phyloP scores from a whole-genome alignment of 2,888 invertebrate species.

The Metacarcinus magister region DNA sequence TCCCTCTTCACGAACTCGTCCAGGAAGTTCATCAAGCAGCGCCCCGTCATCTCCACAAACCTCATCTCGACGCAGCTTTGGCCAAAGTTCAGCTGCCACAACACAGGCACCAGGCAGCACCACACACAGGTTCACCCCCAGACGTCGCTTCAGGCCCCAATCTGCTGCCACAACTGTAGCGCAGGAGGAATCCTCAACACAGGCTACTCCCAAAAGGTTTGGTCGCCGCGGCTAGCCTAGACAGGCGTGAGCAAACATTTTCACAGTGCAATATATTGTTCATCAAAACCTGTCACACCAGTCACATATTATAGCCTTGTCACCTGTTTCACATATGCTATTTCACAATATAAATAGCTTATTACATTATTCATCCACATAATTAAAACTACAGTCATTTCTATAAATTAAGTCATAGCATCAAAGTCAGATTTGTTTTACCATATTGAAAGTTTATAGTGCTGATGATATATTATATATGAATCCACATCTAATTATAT shows the following conservation, averaged over 20 bases:
- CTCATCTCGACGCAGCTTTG: background rate
- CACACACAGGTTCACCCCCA: background rate
- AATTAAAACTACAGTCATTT: background rate
- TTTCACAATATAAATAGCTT: background rate
- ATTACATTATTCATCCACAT: background rate
- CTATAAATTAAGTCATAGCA: background rate
- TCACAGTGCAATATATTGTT: constrained; percentile 12
- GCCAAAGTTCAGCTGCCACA: background rate
- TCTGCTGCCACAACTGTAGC: background rate
- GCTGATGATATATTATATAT: background rate
- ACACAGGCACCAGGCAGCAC: background rate
- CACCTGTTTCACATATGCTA: background rate
- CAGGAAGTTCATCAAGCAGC: background rate
- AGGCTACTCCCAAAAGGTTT: background rate
- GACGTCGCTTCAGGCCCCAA: constrained; percentile 1
- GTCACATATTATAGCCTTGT: background rate
- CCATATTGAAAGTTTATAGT: background rate
- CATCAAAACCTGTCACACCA: constrained; percentile 37
- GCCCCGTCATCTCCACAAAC: background rate
- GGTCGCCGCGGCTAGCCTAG: constrained; percentile 16
- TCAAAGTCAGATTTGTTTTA: background rate
- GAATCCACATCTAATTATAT: background rate
- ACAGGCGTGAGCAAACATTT: background rate
- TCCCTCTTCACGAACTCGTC: background rate
- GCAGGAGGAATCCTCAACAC: background rate